Evolutionary conservation across 2,888 invertebrate species (phyloP).

Genomic region (Euproctis similis): DNA sequence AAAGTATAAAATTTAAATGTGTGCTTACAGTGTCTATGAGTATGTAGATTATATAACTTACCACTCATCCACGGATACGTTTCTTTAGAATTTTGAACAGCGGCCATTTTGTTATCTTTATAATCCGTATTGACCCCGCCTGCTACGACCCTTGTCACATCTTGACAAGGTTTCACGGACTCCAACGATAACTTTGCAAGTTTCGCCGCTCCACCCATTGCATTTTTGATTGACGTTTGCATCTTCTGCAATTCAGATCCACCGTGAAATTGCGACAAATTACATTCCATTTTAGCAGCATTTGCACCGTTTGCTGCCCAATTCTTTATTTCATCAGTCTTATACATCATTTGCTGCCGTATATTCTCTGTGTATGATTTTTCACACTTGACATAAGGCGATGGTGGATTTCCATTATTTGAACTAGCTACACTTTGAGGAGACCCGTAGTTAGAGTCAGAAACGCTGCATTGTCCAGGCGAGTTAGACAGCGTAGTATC

Average conservation of each 20-base stretch:
- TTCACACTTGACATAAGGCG: constrained; percentile 40
- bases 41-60: constrained; percentile 29
- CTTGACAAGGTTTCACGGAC: constrained; percentile 54
- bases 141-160: constrained; percentile 65
- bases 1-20: no score
- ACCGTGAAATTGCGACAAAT: constrained; percentile 69
- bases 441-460: constrained; percentile 53
- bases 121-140: constrained; percentile 66
- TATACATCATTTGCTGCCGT: constrained; percentile 43
- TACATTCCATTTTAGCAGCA: constrained; percentile 44
- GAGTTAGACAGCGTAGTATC: constrained; percentile 48
- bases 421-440: constrained; percentile 66
- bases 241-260: constrained; percentile 46
- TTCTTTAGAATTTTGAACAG: constrained; percentile 48
- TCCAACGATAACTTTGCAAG: constrained; percentile 55
- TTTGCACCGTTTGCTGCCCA: constrained; percentile 56
- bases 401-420: constrained; percentile 64
- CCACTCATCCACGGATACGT: constrained; percentile 79
- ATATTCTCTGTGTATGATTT: constrained; percentile 45
- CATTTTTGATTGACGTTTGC: constrained; percentile 55
- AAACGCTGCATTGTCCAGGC: constrained; percentile 46
- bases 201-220: constrained; percentile 52
- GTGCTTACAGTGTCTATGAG: no score
- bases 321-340: constrained; percentile 37
- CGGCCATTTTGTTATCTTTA: constrained; percentile 61